Percentiles rank a stretch among this genome's conserved stretches.
phyloP scores from a whole-genome alignment of 2,113 vertebrate species.

The Lutjanus erythropterus region DNA sequence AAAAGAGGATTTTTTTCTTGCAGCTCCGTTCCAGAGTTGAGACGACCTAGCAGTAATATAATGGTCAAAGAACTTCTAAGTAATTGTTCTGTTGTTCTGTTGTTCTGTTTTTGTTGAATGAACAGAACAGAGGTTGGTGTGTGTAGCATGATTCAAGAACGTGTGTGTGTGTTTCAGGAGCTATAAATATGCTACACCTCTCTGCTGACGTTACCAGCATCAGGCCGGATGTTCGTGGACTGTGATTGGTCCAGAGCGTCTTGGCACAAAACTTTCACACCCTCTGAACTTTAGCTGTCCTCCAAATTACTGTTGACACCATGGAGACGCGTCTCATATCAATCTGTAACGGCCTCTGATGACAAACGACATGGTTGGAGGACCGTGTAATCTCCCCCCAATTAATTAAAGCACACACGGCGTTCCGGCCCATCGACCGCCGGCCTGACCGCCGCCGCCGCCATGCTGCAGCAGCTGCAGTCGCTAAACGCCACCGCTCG shows the following conservation, averaged over 20 bases:
- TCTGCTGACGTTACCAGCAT: background rate
- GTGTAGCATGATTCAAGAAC: too few species aligned
- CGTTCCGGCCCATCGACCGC: conserved; percentile 50
- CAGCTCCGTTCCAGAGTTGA: too few species aligned
- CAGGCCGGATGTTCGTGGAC: background rate
- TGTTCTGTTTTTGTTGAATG: too few species aligned
- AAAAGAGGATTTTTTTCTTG: too few species aligned
- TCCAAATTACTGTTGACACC: conserved; percentile 96
- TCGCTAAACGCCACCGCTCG: conserved; percentile 89
- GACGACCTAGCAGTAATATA: too few species aligned
- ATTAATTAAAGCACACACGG: conserved; percentile 95
- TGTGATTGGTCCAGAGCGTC: background rate
- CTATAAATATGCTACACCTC: conserved; percentile 10
- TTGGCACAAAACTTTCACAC: conserved; percentile 6
- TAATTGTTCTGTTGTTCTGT: too few species aligned
- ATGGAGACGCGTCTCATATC: conserved; percentile 96
- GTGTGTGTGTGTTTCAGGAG: background rate
- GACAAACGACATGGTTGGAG: conserved; percentile 96
- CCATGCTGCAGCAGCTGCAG: conserved; percentile 91
- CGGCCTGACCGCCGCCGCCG: background rate
- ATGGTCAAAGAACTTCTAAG: too few species aligned
- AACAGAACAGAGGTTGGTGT: too few species aligned
- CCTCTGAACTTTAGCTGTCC: conserved; percentile 63
- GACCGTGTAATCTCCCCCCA: conserved; percentile 97
- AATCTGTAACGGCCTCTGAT: conserved; percentile 95